Evolutionary conservation across 2,797 vertebrate species (phyloP).

Genomic region (Rhinatrema bivittatum): DNA sequence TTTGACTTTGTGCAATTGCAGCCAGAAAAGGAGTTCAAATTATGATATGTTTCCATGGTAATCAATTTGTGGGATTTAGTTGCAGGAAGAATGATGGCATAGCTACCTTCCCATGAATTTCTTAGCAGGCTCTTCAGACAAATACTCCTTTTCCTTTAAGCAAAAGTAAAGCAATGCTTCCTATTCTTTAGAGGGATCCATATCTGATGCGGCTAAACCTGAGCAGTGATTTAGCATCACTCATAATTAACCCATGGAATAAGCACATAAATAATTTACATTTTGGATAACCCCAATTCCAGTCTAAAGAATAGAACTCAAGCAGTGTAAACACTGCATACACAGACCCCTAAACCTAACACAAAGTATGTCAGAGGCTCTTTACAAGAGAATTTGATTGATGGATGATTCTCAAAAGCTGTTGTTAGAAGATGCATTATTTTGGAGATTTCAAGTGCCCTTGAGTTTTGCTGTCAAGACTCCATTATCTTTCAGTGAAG

Average conservation of each 20-base stretch:
- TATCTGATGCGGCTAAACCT: conserved; percentile 58
- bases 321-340: no score
- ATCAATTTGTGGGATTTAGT: conserved; percentile 41
- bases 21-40: conserved; percentile 39
- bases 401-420: no score
- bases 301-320: no score
- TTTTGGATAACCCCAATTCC: conserved; percentile 37
- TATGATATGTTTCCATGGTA: conserved; percentile 40
- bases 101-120: conserved; percentile 38
- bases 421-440: no score
- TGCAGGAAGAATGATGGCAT: conserved; percentile 33
- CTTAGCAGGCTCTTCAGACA: conserved; percentile 35
- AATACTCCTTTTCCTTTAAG: conserved; percentile 38
- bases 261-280: conserved; percentile 55
- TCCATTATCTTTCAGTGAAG: no score
- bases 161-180: conserved; percentile 45
- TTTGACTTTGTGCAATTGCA: conserved; percentile 16
- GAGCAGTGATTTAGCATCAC: conserved; percentile 57
- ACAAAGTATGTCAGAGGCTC: no score
- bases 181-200: conserved; percentile 45
- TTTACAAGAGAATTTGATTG: no score
- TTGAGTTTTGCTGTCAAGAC: no score
- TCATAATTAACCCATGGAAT: conserved; percentile 55
- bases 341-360: no score
- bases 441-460: no score